Evolutionary conservation across 2,797 vertebrate species (phyloP).

Genomic region (Selene dorsalis): DNA sequence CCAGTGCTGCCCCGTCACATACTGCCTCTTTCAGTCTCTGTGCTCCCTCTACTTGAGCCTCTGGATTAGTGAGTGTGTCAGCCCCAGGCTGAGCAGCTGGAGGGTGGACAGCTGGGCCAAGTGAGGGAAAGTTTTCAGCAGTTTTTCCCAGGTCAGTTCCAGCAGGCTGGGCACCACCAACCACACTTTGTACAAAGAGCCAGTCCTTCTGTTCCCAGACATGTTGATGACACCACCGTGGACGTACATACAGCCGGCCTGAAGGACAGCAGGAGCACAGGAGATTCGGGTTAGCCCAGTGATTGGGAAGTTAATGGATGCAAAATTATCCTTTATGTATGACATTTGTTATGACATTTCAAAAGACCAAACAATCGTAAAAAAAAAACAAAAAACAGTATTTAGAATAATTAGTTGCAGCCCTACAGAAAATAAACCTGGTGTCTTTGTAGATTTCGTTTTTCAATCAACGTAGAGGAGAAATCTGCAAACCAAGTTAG

Average conservation of each 20-base stretch:
- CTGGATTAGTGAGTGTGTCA: conserved; percentile 94
- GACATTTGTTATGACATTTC: neutral
- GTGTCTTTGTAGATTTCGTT: neutral
- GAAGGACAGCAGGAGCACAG: conserved; percentile 17
- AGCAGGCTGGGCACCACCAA: conserved; percentile 95
- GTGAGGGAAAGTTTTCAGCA: conserved; percentile 91
- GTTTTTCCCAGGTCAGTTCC: conserved; percentile 97
- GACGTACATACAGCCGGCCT: conserved; percentile 98
- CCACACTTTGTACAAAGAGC: conserved; percentile 98
- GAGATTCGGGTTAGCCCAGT: neutral
- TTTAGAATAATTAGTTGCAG: neutral
- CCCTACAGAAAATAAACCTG: neutral
- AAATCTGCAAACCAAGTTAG: neutral
- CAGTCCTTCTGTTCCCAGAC: conserved; percentile 93
- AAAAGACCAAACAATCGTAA: neutral
- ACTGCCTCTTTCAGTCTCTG: conserved; percentile 18
- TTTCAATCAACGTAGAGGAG: neutral
- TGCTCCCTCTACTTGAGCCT: conserved; percentile 89
- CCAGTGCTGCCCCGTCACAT: conserved; percentile 23
- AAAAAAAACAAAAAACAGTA: neutral
- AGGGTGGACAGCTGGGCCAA: conserved; percentile 88
- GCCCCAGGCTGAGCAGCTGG: conserved; percentile 95
- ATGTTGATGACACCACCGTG: conserved; percentile 98
- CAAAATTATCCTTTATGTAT: neutral
- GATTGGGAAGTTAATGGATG: too few relatives aligned